Evolutionary conservation across 2,113 vertebrate species (phyloP), one percentile per base, ranked within the genome.

Genomic region (Pachyramphus minor): DNA sequence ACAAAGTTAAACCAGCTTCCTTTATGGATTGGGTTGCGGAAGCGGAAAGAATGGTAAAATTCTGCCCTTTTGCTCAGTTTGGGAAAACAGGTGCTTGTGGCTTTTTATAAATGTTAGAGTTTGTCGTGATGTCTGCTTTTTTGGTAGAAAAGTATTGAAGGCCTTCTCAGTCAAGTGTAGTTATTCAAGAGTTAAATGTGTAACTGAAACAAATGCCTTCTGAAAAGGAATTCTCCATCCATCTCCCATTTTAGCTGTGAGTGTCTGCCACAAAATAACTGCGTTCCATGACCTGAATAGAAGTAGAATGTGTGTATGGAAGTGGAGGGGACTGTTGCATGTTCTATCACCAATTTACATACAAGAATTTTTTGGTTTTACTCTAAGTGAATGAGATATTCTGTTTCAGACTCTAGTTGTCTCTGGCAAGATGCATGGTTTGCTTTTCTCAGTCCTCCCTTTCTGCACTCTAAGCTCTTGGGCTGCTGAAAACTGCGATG

Each of bases 331-430:
- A 11, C n/a, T 80, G 47, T 28, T 78, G 5, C 18, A 27, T 69
- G 8, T 80, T 66, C 42, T 66, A 3, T 71, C 17, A 31, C 45
- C 20, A 49, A 30, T 67, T 85, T 71, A 37, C 11, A 18, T 31
- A 12, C 7, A n/a, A 50, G 47, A 12, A n/a, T 58, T 88, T 64
- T 75, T 75, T 68, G 53, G 41, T 56, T 49, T 67, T 50, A 9
- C 8, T 1, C 3, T 4, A 52, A 69, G 17, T 18, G 37, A 89
- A 83, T 0, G 4, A 74, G 20, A 16, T 23, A 33, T 0, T 82
- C 8, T 56, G 16, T 69, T 71, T 50, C 28, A 83, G 67, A 44
- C 6, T 5, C 31, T 58, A 87, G 44, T 35, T 76, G 17, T 49
- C 41, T 84, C 55, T 74, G 63, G 59, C 53, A 67, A 44, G 52